Base-by-base conservation (phyloP, 2,888 invertebrate genomes). In the Steinernema hermaphroditum region DNA sequence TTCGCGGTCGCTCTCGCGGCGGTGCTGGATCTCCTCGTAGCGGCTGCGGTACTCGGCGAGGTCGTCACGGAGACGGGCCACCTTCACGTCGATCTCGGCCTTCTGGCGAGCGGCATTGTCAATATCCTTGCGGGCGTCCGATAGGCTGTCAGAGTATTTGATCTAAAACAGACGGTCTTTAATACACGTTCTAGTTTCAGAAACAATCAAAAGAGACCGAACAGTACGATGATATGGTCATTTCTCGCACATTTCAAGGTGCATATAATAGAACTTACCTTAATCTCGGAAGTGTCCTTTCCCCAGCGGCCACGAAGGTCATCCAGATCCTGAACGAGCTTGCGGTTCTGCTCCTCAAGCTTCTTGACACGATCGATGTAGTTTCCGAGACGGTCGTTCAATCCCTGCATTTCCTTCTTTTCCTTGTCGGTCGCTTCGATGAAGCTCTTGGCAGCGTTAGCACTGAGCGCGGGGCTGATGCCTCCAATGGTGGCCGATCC, bases 351-450 rank as follows among this genome's bases (percentile, higher is more conserved):
- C 76, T 84, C 86, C 74, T 86, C 86, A 72, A 86, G 80, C 54
- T 81, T 81, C 79, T 86, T 86, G 69, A 86, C 86, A n/a, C 86
- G 88, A 82, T 90, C 89, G 77, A 89, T 89, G 86, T 89, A 89
- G 85, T 85, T 86, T 81, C 88, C 89, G 77, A 89, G 88, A 74
- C 89, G 86, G 81, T 89, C 89, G 83, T 89, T 89, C 78, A 89
- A 82, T 68, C 84, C 84, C 77, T 83, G 74, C 76, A 80, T 88
- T 77, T 88, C 88, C 80, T 88, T 88, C 87, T 89, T 89, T 83
- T 89, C 89, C 80, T 85, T 87, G 76, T 88, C 88, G 46, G 85
- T 84, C 9, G 86, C 83, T 71, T 84, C 83, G 70, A 86, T 73
- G 80, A 86, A 86, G 29, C 82, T 81, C 75, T 86, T 82, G 75